Base-by-base conservation (phyloP, 2,888 invertebrate species). In the Nasonia oneida region DNA sequence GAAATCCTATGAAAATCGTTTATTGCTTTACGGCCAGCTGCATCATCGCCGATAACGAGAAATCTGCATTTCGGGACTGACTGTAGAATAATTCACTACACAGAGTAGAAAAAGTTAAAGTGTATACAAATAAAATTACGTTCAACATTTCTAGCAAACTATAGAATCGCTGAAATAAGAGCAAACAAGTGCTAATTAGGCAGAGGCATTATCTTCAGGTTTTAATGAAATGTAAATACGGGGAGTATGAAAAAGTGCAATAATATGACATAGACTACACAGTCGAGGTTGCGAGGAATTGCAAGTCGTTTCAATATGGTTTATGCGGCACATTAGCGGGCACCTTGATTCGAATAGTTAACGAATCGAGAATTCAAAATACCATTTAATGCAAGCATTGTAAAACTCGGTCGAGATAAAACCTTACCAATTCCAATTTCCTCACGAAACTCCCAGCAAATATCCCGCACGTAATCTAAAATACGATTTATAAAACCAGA, bases 1-100 rank as follows among this genome's bases (percentile, higher is more conserved):
- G n/a, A 70, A 64, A 61, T 75, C 18, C 4, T 53, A 74, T 64
- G 15, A 74, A 79, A 84, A 67, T 23, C 10, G 29, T 12, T 50
- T 53, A 18, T 18, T 29, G 33, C 50, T 75, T 75, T 29, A 75
- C 42, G 29, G 18, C 18, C 50, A 23, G 23, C 12, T 23, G 47
- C 33, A 14, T 75, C 47, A 75, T 75, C 75, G 33, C 1, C 47
- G 75, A n/a, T 39, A 42, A n/a, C 47, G 39, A 23, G 23, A 61
- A 67, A 67, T 67, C 23, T 33, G 23, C 64, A 64, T 64, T 29
- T 64, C 64, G 12, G 29, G 12, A 29, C 64, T n/a, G 12, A 73
- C 71, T 29, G 2, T 3, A n/a, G 42, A 73, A 10, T 23, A 73
- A 39, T 73, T 39, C 23, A 29, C 29, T 64, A 61, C 10, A 64